phyloP scores from a whole-genome alignment of 2,113 vertebrate species.

The Sprattus sprattus region DNA sequence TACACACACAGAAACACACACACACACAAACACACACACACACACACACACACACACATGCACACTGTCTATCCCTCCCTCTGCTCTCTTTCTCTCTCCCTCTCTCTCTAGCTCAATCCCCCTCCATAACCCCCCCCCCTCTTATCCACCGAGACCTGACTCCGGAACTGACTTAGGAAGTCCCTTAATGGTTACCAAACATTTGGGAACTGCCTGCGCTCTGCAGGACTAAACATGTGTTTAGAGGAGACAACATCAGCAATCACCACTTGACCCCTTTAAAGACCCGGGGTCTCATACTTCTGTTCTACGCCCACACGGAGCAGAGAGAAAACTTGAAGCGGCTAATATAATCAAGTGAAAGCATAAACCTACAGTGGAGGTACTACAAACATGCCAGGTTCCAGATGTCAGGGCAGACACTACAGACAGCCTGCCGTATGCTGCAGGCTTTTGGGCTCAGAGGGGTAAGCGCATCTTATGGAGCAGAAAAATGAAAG shows the following conservation, averaged over 20 bases:
- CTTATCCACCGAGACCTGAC: constrained; percentile 71
- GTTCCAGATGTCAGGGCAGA: constrained; percentile 85
- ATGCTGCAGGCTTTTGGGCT: constrained; percentile 46
- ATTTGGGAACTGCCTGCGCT: constrained; percentile 75
- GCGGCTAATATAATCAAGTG: constrained; percentile 77
- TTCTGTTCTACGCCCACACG: constrained; percentile 40
- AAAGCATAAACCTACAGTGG: constrained; percentile 78
- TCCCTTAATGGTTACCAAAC: constrained; percentile 88
- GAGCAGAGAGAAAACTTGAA: constrained; percentile 61
- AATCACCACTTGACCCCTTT: constrained; percentile 82
- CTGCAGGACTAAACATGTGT: constrained; percentile 80
- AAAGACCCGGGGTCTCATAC: constrained; percentile 69
- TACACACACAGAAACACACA: neutral
- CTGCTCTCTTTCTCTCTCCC: neutral
- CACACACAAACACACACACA: neutral
- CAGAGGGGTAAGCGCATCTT: neutral
- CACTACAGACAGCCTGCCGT: constrained; percentile 54
- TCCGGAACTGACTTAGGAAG: constrained; percentile 87
- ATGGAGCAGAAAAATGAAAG: neutral
- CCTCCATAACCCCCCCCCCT: neutral
- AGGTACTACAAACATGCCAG: constrained; percentile 73
- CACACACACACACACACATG: neutral
- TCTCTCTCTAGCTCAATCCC: constrained; percentile 18
- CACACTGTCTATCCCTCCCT: neutral
- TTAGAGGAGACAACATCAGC: constrained; percentile 76